Conservation (phyloP, 2,113 vertebrate genomes). For the Heterotilapia buettikoferi region DNA sequence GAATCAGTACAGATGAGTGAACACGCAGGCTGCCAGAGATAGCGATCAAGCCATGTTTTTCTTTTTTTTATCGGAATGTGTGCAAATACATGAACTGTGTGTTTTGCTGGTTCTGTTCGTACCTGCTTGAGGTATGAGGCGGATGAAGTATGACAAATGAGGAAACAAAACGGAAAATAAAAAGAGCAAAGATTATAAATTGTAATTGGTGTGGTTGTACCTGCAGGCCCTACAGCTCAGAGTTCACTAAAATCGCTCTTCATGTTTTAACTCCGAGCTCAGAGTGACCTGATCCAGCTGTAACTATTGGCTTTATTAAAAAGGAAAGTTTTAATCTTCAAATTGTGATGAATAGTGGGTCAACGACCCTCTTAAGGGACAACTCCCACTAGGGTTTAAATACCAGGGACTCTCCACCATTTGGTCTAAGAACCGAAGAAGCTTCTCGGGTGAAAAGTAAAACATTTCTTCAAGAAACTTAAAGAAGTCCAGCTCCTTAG, state of each 20-base stretch:
- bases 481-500: background rate
- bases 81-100: background rate
- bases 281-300: background rate
- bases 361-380: background rate
- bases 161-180: background rate
- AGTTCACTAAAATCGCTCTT: background rate
- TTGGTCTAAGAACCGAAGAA: background rate
- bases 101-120: constrained; percentile 14
- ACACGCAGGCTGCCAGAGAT: background rate
- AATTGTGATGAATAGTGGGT: background rate
- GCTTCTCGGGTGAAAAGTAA: background rate
- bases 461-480: background rate
- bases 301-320: background rate
- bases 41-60: background rate
- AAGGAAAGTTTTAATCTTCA: background rate
- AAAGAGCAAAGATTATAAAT: background rate
- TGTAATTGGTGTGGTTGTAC: background rate
- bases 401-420: background rate
- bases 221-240: background rate
- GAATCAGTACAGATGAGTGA: background rate
- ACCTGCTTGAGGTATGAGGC: constrained; percentile 8
- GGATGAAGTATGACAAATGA: background rate
- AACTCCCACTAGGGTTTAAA: accelerated
- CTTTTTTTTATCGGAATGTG: background rate
- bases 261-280: background rate